A percentile compares a stretch with the other conserved stretches of the same genome.
Evolutionary conservation across 2,888 invertebrate species (phyloP).

Genomic region (Rhagium mordax): DNA sequence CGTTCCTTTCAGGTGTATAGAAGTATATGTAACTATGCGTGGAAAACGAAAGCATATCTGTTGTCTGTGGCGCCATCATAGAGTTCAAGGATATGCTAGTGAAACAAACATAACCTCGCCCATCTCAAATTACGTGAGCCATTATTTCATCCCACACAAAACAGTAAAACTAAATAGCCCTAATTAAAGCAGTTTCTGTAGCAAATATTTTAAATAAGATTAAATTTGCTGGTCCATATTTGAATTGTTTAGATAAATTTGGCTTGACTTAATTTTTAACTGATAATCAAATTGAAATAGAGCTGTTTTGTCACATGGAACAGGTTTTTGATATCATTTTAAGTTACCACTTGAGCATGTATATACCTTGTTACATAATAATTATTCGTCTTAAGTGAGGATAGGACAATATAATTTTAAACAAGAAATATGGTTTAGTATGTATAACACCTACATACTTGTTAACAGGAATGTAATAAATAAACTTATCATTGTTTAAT

Average conservation of each 20-base stretch:
- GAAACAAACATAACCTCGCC: slow-evolving; percentile 48
- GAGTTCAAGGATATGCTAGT: slow-evolving; percentile 46
- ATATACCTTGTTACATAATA: background rate
- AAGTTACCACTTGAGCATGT: background rate
- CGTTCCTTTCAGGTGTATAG: slow-evolving; percentile 15
- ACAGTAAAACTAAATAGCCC: slow-evolving; percentile 1
- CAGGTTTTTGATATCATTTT: background rate
- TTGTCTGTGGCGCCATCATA: slow-evolving; percentile 43
- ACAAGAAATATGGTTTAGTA: background rate
- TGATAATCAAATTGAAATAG: background rate
- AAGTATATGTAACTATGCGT: background rate
- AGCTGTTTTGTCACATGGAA: background rate
- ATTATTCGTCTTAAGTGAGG: background rate
- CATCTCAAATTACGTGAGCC: slow-evolving; percentile 38
- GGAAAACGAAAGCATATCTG: slow-evolving; percentile 14
- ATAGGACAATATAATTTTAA: background rate
- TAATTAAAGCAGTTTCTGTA: background rate
- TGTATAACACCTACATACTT: background rate
- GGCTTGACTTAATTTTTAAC: background rate
- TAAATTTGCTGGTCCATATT: background rate
- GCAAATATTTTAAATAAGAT: background rate
- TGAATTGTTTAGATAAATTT: background rate
- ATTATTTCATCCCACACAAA: slow-evolving; percentile 41
- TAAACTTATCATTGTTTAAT: background rate
- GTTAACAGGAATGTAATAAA: background rate